Evolutionary conservation across 2,113 vertebrate genomes (phyloP).

Genomic region (Colinus virginianus): DNA sequence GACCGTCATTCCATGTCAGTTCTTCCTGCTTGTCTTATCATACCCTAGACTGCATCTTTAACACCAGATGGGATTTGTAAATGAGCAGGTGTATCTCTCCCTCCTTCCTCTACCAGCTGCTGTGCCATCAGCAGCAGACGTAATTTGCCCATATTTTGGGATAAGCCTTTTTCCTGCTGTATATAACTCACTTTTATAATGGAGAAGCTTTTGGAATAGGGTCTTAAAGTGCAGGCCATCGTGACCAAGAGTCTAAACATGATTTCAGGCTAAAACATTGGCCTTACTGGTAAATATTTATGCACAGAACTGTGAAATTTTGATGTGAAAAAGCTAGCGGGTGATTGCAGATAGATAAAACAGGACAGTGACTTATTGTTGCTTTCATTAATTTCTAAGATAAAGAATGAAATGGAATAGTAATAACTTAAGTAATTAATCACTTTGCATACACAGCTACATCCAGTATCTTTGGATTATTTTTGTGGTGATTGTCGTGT

Average conservation of each 20-base stretch:
- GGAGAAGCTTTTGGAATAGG: neutral
- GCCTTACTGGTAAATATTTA: neutral
- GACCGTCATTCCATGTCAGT: neutral
- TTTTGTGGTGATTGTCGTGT: neutral
- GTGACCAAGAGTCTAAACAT: neutral
- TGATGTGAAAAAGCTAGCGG: neutral
- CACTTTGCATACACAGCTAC: neutral
- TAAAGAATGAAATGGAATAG: neutral
- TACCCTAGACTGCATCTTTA: neutral
- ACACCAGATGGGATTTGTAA: neutral
- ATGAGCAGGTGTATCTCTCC: neutral
- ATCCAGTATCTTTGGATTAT: neutral
- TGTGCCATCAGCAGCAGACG: neutral
- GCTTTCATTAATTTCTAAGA: neutral
- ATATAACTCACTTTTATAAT: neutral
- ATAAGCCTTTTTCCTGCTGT: neutral
- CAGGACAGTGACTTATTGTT: neutral
- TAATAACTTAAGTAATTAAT: neutral
- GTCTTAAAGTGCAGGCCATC: neutral
- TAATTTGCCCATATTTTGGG: neutral
- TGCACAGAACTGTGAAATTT: neutral
- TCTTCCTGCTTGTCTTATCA: neutral
- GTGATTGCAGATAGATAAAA: neutral
- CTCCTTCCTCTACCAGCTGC: neutral
- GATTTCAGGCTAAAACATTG: neutral